Conservation (phyloP, 2,797 vertebrate genomes). For the Melanotaenia nigrans region DNA sequence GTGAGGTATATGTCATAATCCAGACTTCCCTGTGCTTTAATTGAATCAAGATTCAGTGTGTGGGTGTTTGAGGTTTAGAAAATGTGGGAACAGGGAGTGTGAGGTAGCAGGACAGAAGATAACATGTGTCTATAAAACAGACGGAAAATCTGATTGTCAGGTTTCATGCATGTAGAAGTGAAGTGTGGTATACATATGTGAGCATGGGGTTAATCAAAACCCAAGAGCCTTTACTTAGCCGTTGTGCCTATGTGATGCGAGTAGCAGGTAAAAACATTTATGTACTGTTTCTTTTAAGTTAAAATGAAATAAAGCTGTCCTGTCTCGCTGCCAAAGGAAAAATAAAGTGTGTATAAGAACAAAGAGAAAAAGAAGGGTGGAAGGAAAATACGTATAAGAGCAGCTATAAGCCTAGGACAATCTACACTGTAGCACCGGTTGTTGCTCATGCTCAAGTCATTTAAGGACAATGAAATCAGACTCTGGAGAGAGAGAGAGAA, state of each 20-base stretch:
- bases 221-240: slow-evolving; percentile 19
- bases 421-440: slow-evolving; percentile 44
- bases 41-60: slow-evolving; percentile 67
- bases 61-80: slow-evolving; percentile 68
- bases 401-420: slow-evolving; percentile 19
- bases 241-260: slow-evolving; percentile 3
- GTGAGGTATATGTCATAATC: slow-evolving; percentile 50
- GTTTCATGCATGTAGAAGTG: slow-evolving; percentile 41
- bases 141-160: slow-evolving; percentile 51
- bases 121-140: slow-evolving; percentile 16
- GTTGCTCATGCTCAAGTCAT: slow-evolving; percentile 44
- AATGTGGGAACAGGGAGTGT: slow-evolving; percentile 28
- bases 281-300: slow-evolving; percentile 9
- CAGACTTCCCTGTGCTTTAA: slow-evolving; percentile 60
- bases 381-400: background rate
- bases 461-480: slow-evolving; percentile 45
- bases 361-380: background rate
- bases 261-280: slow-evolving; percentile 13
- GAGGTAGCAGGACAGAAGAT: slow-evolving; percentile 25
- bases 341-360: slow-evolving; percentile 16
- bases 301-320: background rate
- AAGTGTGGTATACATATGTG: slow-evolving; percentile 30
- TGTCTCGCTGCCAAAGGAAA: background rate
- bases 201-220: slow-evolving; percentile 37
- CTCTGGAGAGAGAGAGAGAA: slow-evolving; percentile 21